Conservation (phyloP, 2,797 vertebrate species). For the Crenichthys baileyi region DNA sequence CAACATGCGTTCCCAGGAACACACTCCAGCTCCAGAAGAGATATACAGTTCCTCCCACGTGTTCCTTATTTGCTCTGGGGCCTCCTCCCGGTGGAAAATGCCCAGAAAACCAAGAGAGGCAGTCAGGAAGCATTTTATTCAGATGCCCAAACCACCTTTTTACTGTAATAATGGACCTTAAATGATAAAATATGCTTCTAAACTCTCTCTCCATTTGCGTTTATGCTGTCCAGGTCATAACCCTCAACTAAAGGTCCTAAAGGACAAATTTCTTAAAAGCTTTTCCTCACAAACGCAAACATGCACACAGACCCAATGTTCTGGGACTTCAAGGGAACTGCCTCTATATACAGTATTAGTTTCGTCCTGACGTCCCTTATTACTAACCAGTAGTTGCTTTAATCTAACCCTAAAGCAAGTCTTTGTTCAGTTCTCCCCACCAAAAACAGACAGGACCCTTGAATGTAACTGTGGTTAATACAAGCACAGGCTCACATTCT, state of each 20-base stretch:
- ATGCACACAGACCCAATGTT: conserved; percentile 19
- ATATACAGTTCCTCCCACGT: neutral
- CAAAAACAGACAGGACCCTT: neutral
- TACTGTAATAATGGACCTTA: neutral
- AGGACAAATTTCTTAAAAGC: conserved; percentile 43
- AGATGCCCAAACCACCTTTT: neutral
- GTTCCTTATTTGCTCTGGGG: neutral
- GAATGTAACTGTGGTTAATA: conserved; percentile 1
- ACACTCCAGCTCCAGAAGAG: neutral
- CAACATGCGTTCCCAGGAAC: no score
- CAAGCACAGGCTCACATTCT: neutral
- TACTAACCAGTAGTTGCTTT: neutral
- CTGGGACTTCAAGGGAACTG: neutral
- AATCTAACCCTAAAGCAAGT: conserved; percentile 4
- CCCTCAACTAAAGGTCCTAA: conserved; percentile 23
- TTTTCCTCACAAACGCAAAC: conserved; percentile 15
- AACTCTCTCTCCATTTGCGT: conserved; percentile 11
- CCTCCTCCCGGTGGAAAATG: neutral
- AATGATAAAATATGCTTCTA: neutral
- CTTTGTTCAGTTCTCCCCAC: neutral
- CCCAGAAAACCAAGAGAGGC: neutral
- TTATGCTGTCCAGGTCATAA: conserved; percentile 11
- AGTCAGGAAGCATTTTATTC: neutral
- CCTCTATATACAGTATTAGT: neutral
- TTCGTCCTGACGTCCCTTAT: neutral